These are phyloP conservation scores for Telmatochromis sp. DNA, from an alignment of 2,113 vertebrate species.

Conservation along the genomic window DNA sequence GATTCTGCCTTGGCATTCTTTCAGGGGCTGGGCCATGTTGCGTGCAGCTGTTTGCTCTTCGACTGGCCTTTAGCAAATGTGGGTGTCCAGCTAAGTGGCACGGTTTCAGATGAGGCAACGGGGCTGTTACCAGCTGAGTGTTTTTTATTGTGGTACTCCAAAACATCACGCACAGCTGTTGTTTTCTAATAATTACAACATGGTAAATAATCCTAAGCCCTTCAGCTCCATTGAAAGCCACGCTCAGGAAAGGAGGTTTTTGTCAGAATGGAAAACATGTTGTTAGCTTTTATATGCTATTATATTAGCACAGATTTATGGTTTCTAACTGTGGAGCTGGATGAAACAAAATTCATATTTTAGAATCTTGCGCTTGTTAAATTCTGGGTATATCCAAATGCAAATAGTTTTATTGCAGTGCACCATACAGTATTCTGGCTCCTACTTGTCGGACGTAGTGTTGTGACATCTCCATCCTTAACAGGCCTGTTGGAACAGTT, in stretches of 20 bases:
- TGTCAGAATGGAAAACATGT: constrained; percentile 15
- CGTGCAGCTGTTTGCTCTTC: constrained; percentile 54
- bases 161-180: constrained; percentile 1
- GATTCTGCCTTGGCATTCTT: constrained; percentile 44
- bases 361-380: not conserved
- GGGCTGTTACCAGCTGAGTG: not conserved
- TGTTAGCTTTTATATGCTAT: not conserved
- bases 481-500: not conserved
- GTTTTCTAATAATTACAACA: not conserved
- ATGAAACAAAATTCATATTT: not conserved
- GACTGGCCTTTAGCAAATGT: constrained; percentile 17
- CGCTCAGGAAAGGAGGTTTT: not conserved
- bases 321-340: not conserved
- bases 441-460: not conserved
- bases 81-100: constrained; percentile 35
- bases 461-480: not conserved
- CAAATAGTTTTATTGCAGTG: not conserved
- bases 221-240: not conserved
- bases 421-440: not conserved
- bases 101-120: constrained; percentile 4
- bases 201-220: not conserved
- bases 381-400: not conserved
- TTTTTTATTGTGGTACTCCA: not conserved
- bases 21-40: constrained; percentile 43
- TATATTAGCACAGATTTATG: not conserved